phyloP scores from a whole-genome alignment of 2,888 invertebrate genomes.

The Tillus elongatus region DNA sequence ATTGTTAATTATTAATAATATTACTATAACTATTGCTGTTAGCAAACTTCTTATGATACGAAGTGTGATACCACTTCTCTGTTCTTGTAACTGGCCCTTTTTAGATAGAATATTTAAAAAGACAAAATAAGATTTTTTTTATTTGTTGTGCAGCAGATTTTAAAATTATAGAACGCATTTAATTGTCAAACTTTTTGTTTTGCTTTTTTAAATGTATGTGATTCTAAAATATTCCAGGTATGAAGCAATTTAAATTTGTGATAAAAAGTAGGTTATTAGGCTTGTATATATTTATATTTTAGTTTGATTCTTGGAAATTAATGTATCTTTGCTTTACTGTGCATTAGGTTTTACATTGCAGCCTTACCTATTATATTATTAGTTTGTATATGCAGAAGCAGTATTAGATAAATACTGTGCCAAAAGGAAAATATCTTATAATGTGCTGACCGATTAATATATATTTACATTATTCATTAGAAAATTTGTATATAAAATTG shows the following conservation, averaged over 20 bases:
- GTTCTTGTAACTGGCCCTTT: too few relatives aligned
- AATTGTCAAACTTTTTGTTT: constrained; percentile 31
- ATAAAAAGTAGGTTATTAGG: constrained; percentile 29
- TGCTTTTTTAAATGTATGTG: constrained; percentile 39
- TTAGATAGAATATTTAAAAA: too few relatives aligned
- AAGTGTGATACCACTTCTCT: too few relatives aligned
- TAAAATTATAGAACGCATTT: too few relatives aligned
- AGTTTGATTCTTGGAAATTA: constrained; percentile 17
- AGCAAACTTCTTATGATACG: too few relatives aligned
- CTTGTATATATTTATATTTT: constrained; percentile 14
- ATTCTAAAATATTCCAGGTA: constrained; percentile 39
- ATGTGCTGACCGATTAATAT: background rate
- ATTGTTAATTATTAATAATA: constrained; percentile 16
- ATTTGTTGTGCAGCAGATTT: too few relatives aligned
- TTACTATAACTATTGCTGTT: too few relatives aligned
- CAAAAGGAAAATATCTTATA: constrained; percentile 27
- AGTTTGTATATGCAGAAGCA: too few relatives aligned
- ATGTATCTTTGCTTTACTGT: too few relatives aligned
- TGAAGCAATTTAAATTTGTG: constrained; percentile 42
- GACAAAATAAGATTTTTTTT: too few relatives aligned
- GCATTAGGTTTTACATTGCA: too few relatives aligned
- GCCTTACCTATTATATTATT: too few relatives aligned
- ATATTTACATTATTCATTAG: background rate
- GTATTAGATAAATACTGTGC: constrained; percentile 37
- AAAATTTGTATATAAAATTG: constrained; percentile 30